Evolutionary conservation across 2,113 vertebrate genomes (phyloP), one percentile per base, ranked within the genome.

Genomic region (Sylvicapra grimmia): DNA sequence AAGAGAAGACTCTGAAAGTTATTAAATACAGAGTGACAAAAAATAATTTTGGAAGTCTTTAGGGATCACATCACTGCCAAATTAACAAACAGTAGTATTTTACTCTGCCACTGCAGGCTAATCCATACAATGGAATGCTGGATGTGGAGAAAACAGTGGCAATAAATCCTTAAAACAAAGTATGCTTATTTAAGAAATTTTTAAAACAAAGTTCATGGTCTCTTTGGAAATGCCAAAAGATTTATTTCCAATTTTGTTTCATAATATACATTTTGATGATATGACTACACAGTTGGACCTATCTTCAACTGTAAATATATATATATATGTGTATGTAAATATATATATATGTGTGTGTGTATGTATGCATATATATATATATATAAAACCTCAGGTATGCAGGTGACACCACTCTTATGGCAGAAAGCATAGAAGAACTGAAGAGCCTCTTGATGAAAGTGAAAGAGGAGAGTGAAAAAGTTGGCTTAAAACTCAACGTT

Each of bases 21-120:
- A 83, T 79, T 96, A 63, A 92, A 5, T 49, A 49, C 31, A 85
- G 14, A 44, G 79, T 51, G 51, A 49, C 36, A 36, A 58, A 56
- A 68, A 90, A 63, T 93, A 79, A 56, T 56, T 93, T 91, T 75
- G 31, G 11, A 75, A 91, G 77, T 91, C 75, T 75, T 80, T 51
- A 61, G 36, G 53, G 79, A 15, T 82, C 91, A 89, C 33, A 89
- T 12, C 29, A 86, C 6, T 61, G 79, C 10, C 44, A 72, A 89
- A 85, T 96, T 89, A 89, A 86, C 5, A 77, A 94, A n/a, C n/a
- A 93, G 61, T 92, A 53, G 49, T 47, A 82, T 95, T 95, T 96
- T 61, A 63, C 58, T 72, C 53, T 91, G 16, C 49, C 89, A 21
- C 53, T 92, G 44, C 40, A 95, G 72, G 44, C 47, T 91, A 27